Base-by-base conservation (phyloP, 2,797 vertebrate species). In the Cyprinodon diabolis region DNA sequence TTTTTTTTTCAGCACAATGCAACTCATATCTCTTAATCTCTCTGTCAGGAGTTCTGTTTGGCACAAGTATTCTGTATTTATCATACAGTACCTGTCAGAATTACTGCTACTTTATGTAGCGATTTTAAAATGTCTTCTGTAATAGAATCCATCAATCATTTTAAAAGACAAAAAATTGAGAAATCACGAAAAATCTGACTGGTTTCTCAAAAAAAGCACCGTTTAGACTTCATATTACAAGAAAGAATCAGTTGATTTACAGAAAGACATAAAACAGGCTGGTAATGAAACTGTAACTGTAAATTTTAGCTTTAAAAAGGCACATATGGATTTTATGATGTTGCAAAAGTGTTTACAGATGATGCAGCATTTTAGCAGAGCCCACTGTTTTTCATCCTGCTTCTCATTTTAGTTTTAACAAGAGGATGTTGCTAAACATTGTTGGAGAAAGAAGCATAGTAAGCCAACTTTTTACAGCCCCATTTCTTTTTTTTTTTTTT, bases 321-420 rank as follows among this genome's bases (percentile, higher is more conserved):
- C 79, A 76, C 76, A 35, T 56, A 74, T 82, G 81, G 90, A 88
- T 79, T 91, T 89, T 82, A 90, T 74, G 79, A 52, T 58, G 74
- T n/a, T 76, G 81, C 74, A 84, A 60, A 82, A 87, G 78, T 76
- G 78, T 83, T 82, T 74, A 81, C 78, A 54, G 66, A 83, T 89
- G 84, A 92, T 84, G 81, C 81, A 86, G 89, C 25, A 30, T 30
- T 30, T 30, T 30, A 30, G 25, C 25, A 30, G 75, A 72, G 54
- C 57, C 76, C 48, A 21, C 35, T 51, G 75, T 75, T 84, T 83
- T 71, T 82, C 80, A 74, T 52, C 56, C 71, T 68, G 65, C 57
- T 71, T 86, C 80, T 79, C 75, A 25, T 84, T 88, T 83, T 82
- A 68, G 74, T 70, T 81, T 81, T 81, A 89, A 89, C 80, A 86